These are phyloP conservation scores for Theocolax elegans DNA, from an alignment of 1,140 invertebrate species.

Conservation along the genomic window DNA sequence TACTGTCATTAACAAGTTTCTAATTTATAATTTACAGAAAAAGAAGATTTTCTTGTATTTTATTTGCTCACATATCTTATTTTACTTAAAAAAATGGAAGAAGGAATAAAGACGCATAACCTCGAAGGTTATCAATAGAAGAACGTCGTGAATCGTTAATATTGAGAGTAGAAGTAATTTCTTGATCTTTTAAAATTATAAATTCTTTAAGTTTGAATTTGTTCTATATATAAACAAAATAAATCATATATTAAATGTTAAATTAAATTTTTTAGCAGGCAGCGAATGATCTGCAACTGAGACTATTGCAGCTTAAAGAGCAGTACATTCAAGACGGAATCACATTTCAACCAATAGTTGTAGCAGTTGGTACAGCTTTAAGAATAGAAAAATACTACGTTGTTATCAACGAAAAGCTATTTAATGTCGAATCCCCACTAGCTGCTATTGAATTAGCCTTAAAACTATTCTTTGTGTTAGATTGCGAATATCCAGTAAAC, in stretches of 20 bases:
- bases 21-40: conserved; percentile 12
- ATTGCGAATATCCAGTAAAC: conserved; percentile 27
- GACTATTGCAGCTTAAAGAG: neutral
- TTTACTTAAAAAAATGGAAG: neutral
- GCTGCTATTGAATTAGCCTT: conserved; percentile 17
- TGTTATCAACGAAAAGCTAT: conserved; percentile 22
- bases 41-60: neutral
- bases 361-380: neutral
- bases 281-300: neutral
- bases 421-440: neutral
- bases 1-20: too few relatives aligned
- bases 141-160: too few relatives aligned
- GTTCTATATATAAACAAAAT: too few relatives aligned
- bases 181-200: too few relatives aligned
- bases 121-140: neutral
- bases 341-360: conserved; percentile 31
- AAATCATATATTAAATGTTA: too few relatives aligned
- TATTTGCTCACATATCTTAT: neutral
- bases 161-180: too few relatives aligned
- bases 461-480: conserved; percentile 22
- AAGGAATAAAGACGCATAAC: neutral
- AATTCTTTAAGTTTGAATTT: too few relatives aligned
- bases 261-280: conserved; percentile 8
- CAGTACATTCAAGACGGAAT: conserved; percentile 15
- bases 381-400: conserved; percentile 21